Evolutionary conservation across 1,140 invertebrate genomes (phyloP).

Genomic region (Babylonia areolata): DNA sequence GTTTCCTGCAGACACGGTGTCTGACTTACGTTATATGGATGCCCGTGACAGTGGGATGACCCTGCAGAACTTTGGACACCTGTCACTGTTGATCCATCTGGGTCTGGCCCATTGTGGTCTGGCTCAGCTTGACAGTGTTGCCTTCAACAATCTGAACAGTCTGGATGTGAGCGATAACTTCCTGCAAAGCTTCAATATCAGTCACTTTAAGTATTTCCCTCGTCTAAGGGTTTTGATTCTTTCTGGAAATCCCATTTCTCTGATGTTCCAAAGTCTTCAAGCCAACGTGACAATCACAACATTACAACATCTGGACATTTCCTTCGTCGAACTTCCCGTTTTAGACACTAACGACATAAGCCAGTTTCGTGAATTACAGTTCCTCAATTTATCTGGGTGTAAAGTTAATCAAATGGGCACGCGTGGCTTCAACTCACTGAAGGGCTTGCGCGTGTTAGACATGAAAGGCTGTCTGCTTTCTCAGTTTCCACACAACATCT

Average conservation of each 20-base stretch:
- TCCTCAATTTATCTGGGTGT: neutral
- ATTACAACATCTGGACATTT: slow-evolving; percentile 4
- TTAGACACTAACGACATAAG: slow-evolving; percentile 6
- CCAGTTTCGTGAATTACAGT: slow-evolving; percentile 15
- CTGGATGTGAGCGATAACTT: slow-evolving; percentile 42
- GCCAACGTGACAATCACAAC: neutral
- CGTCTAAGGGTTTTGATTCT: slow-evolving; percentile 31
- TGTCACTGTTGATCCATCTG: neutral
- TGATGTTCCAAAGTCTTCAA: neutral
- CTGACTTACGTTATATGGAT: neutral
- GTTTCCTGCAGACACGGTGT: neutral
- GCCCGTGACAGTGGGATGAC: neutral
- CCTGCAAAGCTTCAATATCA: neutral
- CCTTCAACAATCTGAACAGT: neutral
- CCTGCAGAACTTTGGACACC: neutral
- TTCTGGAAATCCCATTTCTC: slow-evolving; percentile 1
- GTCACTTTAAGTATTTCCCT: neutral
- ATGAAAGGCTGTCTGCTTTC: neutral
- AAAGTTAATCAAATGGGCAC: neutral
- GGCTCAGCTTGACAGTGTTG: neutral
- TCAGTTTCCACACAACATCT: neutral
- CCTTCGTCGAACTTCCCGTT: neutral
- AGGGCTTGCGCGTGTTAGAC: neutral
- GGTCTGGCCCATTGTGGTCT: neutral
- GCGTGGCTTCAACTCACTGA: neutral